phyloP scores from a whole-genome alignment of 2,797 vertebrate species.

The Poeciliopsis presidionis region DNA sequence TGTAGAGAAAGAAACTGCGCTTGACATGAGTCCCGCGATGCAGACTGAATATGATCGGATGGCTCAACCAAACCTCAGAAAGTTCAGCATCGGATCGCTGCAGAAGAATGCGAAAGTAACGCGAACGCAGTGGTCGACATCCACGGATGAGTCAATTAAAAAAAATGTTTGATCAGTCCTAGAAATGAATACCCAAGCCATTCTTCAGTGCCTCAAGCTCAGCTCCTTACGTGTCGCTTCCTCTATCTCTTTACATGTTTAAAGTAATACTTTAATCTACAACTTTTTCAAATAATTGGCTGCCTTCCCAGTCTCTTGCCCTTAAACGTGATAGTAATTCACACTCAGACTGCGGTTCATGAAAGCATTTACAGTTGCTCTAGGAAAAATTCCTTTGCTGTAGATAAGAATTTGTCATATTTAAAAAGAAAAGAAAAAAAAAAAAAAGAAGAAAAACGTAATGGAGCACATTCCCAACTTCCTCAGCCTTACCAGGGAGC shows the following conservation, averaged over 20 bases:
- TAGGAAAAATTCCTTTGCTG: constrained; percentile 48
- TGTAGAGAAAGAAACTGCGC: background rate
- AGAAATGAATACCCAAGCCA: constrained; percentile 41
- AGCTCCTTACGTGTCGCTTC: constrained; percentile 21
- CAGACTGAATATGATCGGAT: background rate
- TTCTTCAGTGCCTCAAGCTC: constrained; percentile 32
- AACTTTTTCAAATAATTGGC: constrained; percentile 34
- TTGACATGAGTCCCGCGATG: background rate
- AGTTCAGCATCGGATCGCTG: background rate
- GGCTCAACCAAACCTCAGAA: constrained; percentile 2
- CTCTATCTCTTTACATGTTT: constrained; percentile 31
- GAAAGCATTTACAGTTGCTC: constrained; percentile 46
- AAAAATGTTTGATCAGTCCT: constrained; percentile 31
- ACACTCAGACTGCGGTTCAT: constrained; percentile 40
- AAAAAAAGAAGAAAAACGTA: constrained; percentile 9
- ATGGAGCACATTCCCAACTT: constrained; percentile 28
- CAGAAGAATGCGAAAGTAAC: constrained; percentile 15
- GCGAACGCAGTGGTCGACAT: constrained; percentile 3
- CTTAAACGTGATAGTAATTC: constrained; percentile 29
- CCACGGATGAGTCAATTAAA: constrained; percentile 36
- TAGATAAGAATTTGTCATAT: constrained; percentile 46
- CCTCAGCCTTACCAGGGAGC: constrained; percentile 43
- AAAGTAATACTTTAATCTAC: constrained; percentile 30
- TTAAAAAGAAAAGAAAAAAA: background rate
- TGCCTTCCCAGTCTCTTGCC: constrained; percentile 23